These are phyloP conservation scores for Brachymystax lenok DNA, from an alignment of 2,797 vertebrate genomes.

Conservation along the genomic window DNA sequence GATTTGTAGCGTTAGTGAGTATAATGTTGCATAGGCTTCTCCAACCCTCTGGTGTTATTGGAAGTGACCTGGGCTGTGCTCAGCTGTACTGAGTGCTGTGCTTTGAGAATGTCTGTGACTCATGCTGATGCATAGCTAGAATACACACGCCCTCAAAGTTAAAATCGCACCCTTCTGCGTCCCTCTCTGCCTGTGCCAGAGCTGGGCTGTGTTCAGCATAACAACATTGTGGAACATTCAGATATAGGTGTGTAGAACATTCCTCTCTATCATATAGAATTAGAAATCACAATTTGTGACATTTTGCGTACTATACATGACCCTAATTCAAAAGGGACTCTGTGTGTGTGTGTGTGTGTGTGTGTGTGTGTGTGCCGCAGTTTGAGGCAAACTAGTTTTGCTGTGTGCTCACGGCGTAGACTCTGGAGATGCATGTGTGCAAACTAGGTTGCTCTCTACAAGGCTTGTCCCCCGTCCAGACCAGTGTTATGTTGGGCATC, in stretches of 20 bases:
- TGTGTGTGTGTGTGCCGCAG: background rate
- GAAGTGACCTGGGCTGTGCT: background rate
- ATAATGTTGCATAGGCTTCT: background rate
- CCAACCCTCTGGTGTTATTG: background rate
- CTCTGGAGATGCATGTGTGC: background rate
- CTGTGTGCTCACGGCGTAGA: background rate
- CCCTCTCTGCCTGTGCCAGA: conserved; percentile 11
- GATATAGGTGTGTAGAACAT: background rate
- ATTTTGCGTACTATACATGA: background rate
- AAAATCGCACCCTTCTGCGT: conserved; percentile 10
- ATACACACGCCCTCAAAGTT: background rate
- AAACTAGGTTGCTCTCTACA: conserved; percentile 1
- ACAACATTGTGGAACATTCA: too few relatives aligned
- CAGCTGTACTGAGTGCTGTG: background rate
- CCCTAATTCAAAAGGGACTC: background rate
- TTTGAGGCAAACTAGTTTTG: background rate
- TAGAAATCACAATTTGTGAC: background rate
- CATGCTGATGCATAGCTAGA: background rate
- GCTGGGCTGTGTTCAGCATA: background rate
- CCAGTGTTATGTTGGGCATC: background rate
- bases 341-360: background rate
- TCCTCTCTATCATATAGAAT: background rate
- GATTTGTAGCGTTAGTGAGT: too few relatives aligned
- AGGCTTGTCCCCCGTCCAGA: background rate
- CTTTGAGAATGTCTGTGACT: background rate